Base-by-base conservation (phyloP, 1,140 invertebrate species). In the Drosophila albomicans region DNA sequence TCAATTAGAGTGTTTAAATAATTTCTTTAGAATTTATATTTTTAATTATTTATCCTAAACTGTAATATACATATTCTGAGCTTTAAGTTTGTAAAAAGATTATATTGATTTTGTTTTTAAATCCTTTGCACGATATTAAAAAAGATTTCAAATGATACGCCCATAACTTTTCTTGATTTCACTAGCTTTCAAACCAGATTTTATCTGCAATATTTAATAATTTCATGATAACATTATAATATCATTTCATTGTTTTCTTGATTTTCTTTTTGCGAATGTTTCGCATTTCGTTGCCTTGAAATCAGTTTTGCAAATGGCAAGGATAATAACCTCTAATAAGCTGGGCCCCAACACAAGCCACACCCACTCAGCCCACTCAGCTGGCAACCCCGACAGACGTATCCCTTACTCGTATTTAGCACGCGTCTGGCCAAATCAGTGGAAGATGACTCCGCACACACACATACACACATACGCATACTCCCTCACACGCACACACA, bases 301-400 rank as follows among this genome's bases (percentile, higher is more conserved):
- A 91, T 91, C 88, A 91, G 88, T 91, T 91, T 57, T 89, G 80
- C 81, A 91, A 91, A 91, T 91, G 58, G 88, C 79, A 75, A 79
- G 77, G 79, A 91, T 91, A 91, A 91, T 91, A 91, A 90, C 85
- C 85, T 69, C 80, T 87, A 87, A 87, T 87, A 88, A 87, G 82
- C 84, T 80, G 59, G 52, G 11, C 13, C 67, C 41, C 62, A 32
- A 20, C 38, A 20, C 46, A 57, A 56, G 61, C 66, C 68, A 67
- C 62, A 72, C 68, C 62, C 63, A 64, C 15, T 8, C 35, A 32
- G 35, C 35, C 10, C 35, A 6, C 10, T 25, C 20, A 25, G 6
- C 5, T 11, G 8, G 32, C 49, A 43, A 41, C 57, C 41, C 49
- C 32, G 13, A 15, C 69, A 57, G 41, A 43, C 15, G 32, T 30